A percentile compares a stretch with the other conserved stretches of the same genome.
phyloP scores from a whole-genome alignment of 2,113 vertebrate genomes.

The Oplegnathus fasciatus region DNA sequence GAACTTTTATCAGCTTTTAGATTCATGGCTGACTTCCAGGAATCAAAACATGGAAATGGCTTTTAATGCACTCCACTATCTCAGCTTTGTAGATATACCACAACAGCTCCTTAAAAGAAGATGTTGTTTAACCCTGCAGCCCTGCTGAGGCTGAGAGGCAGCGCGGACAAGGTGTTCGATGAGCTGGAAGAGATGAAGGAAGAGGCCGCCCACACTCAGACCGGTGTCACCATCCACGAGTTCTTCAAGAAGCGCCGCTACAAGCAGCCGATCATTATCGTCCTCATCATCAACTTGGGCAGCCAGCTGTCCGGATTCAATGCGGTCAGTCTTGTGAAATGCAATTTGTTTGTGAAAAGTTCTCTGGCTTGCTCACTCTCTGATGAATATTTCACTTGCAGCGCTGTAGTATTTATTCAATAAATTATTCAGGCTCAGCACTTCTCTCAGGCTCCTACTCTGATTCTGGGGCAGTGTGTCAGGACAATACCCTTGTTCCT shows the following conservation, averaged over 20 bases:
- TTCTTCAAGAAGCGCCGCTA: slow-evolving; percentile 81
- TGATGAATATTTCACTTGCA: slow-evolving; percentile 3
- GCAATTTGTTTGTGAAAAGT: too few relatives aligned
- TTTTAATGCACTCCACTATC: neutral
- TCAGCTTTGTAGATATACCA: neutral
- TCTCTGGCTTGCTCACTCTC: neutral
- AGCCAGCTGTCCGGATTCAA: slow-evolving; percentile 82
- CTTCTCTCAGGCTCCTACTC: neutral
- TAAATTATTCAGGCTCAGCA: slow-evolving; percentile 26
- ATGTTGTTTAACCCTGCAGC: slow-evolving; percentile 59
- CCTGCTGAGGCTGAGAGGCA: slow-evolving; percentile 75
- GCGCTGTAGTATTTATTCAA: neutral
- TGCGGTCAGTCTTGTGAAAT: slow-evolving; percentile 61
- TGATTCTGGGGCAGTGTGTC: slow-evolving; percentile 38
- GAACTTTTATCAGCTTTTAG: neutral
- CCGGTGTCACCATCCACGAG: slow-evolving; percentile 72
- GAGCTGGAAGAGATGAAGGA: slow-evolving; percentile 83
- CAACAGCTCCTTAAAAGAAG: neutral
- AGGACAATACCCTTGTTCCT: neutral
- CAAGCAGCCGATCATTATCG: slow-evolving; percentile 77
- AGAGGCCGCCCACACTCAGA: slow-evolving; percentile 74
- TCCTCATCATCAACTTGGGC: slow-evolving; percentile 76
- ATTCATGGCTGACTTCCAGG: neutral
- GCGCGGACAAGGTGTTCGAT: slow-evolving; percentile 51
- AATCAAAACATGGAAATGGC: slow-evolving; percentile 10